A percentile compares a stretch with the other conserved stretches of the same genome.
phyloP scores from a whole-genome alignment of 1,140 invertebrate genomes.

The Cotesia vestalis region DNA sequence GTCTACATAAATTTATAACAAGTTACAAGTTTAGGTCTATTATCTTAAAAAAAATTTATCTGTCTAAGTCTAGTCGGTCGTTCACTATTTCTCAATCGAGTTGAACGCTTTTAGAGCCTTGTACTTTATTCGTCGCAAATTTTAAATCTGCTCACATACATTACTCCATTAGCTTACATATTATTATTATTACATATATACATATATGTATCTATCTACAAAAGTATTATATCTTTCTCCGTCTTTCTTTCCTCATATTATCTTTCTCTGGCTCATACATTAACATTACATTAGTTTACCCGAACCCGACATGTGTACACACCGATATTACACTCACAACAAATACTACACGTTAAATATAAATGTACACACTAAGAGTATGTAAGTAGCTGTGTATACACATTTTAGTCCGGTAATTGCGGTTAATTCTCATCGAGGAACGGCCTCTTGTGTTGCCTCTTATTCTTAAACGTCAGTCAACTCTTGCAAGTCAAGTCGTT shows the following conservation, averaged over 20 bases:
- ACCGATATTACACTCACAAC: too few species aligned
- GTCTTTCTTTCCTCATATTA: conserved; percentile 4
- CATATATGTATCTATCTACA: too few species aligned
- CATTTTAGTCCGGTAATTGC: conserved; percentile 54
- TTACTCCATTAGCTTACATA: too few species aligned
- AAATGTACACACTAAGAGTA: neutral
- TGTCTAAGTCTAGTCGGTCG: neutral
- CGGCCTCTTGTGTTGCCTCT: conserved; percentile 8
- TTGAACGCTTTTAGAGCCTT: conserved; percentile 9
- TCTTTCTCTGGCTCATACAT: neutral
- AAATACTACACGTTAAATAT: neutral
- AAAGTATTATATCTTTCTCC: neutral
- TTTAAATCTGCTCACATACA: conserved; percentile 1
- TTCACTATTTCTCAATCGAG: conserved; percentile 20
- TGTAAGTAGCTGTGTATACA: neutral
- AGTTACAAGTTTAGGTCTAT: neutral
- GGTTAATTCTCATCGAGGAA: conserved; percentile 52
- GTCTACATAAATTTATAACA: neutral
- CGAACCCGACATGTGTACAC: neutral
- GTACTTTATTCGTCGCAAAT: conserved; percentile 16
- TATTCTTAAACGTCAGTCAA: conserved; percentile 48
- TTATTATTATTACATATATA: too few species aligned
- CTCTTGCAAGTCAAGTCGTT: conserved; percentile 37
- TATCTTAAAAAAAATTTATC: conserved; percentile 7
- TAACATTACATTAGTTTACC: neutral